Percentiles rank a stretch among this genome's conserved stretches.
These are phyloP conservation scores for Varanus salvator DNA, from an alignment of 2,113 vertebrate genomes.

Conservation along the genomic window DNA sequence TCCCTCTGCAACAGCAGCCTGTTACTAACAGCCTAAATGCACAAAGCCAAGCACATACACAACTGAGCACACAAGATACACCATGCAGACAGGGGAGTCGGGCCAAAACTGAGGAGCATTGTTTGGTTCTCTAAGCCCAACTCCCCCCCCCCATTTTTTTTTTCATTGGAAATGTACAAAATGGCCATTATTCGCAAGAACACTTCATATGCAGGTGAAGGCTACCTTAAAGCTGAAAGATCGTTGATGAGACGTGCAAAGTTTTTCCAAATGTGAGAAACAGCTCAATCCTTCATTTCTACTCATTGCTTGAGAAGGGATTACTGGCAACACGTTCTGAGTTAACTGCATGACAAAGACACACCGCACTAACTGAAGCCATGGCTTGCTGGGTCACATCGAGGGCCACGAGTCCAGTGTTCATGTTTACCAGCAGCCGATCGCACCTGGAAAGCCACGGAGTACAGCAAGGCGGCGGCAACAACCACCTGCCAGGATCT, in stretches of 20 bases:
- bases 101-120: conserved; percentile 44
- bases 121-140: conserved; percentile 51
- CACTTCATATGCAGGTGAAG: accelerated
- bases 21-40: conserved; percentile 88
- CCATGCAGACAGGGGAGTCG: conserved; percentile 41
- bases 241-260: not conserved
- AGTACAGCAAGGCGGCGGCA: not conserved
- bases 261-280: not conserved
- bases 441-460: not conserved
- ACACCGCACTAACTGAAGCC: not conserved
- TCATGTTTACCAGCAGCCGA: not conserved
- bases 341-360: not conserved
- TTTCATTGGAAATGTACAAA: not conserved
- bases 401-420: not conserved
- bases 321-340: not conserved
- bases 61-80: conserved; percentile 68
- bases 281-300: not conserved
- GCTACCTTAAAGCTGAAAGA: not conserved
- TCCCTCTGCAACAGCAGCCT: conserved; percentile 93
- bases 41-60: conserved; percentile 78
- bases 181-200: not conserved
- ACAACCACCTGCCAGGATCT: not conserved
- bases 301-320: no score
- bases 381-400: not conserved
- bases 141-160: not conserved